These are phyloP conservation scores for Chloropsis hardwickii DNA, from an alignment of 2,113 vertebrate genomes.

Conservation along the genomic window DNA sequence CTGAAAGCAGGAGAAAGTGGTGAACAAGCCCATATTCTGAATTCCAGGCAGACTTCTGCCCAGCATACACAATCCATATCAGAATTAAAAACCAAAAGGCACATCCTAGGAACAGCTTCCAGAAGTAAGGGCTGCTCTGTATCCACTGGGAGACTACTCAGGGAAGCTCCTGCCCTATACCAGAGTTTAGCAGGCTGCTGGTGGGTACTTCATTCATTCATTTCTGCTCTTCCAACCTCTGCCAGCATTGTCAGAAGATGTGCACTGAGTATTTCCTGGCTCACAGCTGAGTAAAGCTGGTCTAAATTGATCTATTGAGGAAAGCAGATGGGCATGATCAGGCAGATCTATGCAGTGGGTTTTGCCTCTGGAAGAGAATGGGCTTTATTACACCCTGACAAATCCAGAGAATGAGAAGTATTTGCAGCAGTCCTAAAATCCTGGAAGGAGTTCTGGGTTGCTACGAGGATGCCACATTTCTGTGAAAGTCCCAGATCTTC, in stretches of 20 bases:
- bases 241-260: background rate
- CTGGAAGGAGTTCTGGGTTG: background rate
- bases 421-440: background rate
- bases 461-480: background rate
- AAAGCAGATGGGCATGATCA: background rate
- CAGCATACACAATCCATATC: accelerated
- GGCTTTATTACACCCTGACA: background rate
- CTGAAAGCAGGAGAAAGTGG: background rate
- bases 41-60: background rate
- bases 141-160: background rate
- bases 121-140: background rate
- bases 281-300: background rate
- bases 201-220: background rate
- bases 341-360: background rate
- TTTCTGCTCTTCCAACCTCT: background rate
- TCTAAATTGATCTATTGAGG: background rate
- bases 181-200: background rate
- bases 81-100: background rate
- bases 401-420: background rate
- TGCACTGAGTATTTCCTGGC: background rate
- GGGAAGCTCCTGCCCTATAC: background rate
- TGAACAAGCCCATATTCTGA: background rate
- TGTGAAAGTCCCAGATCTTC: background rate
- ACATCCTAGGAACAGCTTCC: background rate
- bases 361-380: background rate